Base-by-base conservation (phyloP, 2,113 vertebrate genomes). In the Cygnus atratus region DNA sequence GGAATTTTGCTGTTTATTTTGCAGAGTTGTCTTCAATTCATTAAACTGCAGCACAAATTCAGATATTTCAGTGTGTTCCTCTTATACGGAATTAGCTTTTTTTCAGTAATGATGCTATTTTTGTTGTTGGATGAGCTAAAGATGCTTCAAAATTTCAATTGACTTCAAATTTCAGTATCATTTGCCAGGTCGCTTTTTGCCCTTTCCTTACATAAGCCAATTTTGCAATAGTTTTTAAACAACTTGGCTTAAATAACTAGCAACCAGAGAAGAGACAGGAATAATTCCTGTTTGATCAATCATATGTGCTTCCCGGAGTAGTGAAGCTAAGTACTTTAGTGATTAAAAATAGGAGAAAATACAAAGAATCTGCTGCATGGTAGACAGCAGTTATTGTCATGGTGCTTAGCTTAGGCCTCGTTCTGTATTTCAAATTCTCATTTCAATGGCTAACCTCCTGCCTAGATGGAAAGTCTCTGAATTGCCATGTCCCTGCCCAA, bases 381-480 rank as follows among this genome's bases (percentile, higher is more conserved):
- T 76, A 89, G 86, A 71, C 63, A 74, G 84, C 2, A 4, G 41
- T 18, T 43, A 39, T 46, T 3, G 18, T 55, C 65, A 5, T n/a
- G 25, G 43, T 17, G 61, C 67, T 26, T 77, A 57, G 37, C 35
- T 52, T 54, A 65, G 87, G 37, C 52, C 86, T 82, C 65, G 57
- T 80, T 74, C 75, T 76, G 63, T 92, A 59, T 68, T 87, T 88
- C 33, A 39, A 68, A 92, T 91, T 90, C 90, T 62, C 78, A 85
- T 96, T 95, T 93, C 89, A 90, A 92, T 95, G 91, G 78, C 84
- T 66, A 74, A 80, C 43, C 52, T 81, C 50, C 57, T 88, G 61
- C 66, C 75, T 95, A 63, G 85, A 80, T 37, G 75, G 61, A 55
- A 75, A 84, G 50, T 55, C n/a, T 70, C 73, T 83, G 89, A 54